Percentiles rank a stretch among this genome's conserved stretches.
Conservation (phyloP, 2,888 invertebrate species). For the Allygus modestus region DNA sequence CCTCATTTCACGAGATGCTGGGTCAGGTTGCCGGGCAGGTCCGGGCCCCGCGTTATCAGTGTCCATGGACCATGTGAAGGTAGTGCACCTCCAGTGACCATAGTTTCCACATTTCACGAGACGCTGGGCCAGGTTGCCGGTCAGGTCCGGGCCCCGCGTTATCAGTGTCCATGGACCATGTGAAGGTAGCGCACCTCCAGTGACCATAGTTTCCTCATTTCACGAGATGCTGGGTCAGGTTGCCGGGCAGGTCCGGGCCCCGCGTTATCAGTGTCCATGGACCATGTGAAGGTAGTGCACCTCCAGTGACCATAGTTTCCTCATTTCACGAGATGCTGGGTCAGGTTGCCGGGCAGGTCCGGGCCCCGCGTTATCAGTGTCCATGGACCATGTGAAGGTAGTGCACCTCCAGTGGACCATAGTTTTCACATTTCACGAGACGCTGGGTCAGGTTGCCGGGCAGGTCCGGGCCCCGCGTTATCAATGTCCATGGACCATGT, state of each 20-base stretch:
- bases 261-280: too few relatives aligned
- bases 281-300: not conserved
- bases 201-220: not conserved
- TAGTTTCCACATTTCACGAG: too few relatives aligned
- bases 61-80: too few relatives aligned
- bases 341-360: not conserved
- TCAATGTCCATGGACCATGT: not conserved
- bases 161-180: too few relatives aligned
- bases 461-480: not conserved
- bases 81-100: too few relatives aligned
- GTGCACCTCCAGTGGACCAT: not conserved
- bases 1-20: too few relatives aligned
- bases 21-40: too few relatives aligned
- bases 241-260: not conserved
- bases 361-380: not conserved
- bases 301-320: conserved; percentile 1
- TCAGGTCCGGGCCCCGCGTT: too few relatives aligned
- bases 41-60: too few relatives aligned
- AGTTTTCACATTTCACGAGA: conserved; percentile 1
- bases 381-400: not conserved
- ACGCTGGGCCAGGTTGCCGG: too few relatives aligned
- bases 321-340: not conserved
- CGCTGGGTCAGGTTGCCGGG: not conserved
- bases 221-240: not conserved
- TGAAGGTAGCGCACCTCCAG: too few relatives aligned